Base-by-base conservation (phyloP, 2,113 vertebrate genomes). In the Spilogale gracilis region DNA sequence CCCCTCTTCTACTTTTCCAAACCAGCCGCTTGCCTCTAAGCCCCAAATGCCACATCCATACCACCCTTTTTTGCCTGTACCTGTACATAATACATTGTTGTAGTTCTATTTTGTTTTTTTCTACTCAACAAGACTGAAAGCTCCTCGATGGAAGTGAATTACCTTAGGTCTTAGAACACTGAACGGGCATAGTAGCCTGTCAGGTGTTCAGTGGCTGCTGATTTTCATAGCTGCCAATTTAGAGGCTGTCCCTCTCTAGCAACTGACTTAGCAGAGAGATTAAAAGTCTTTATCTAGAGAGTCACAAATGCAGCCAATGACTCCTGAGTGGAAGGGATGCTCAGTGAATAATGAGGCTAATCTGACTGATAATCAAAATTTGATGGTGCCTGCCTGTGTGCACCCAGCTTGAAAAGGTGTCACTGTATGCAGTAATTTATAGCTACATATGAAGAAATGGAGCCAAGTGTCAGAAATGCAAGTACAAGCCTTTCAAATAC, bases 331-430 rank as follows among this genome's bases (percentile, higher is more conserved):
- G 94, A 86, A 86, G 76, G n/a, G 88, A 82, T 10, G 9, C 17
- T 94, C 58, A 14, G 80, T 84, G 90, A 96, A 91, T 79, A 96
- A 97, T 45, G 90, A 91, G 80, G 74, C 76, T 91, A 92, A 91
- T 97, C 92, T 88, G 87, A 95, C 50, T 69, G 20, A 95, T 90
- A 91, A 88, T 81, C 92, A 48, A 83, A 90, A 76, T 54, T 71
- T 61, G 95, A 58, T 48, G 54, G 27, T 52, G 84, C 95, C 95
- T 76, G 74, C 25, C 67, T 23, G 91, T 56, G 58, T 84, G 74
- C 32, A 45, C 30, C 85, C 52, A 90, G 38, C 74, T 74, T 78
- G 65, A 92, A 94, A 94, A 60, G 84, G 23, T 61, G 52, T 76
- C 93, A 43, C 74, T 17, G 16, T 11, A 17, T 5, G 16, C 43